A percentile compares a stretch with the other conserved stretches of the same genome.
Conservation (phyloP, 2,797 vertebrate genomes). For the Notolabrus celidotus region DNA sequence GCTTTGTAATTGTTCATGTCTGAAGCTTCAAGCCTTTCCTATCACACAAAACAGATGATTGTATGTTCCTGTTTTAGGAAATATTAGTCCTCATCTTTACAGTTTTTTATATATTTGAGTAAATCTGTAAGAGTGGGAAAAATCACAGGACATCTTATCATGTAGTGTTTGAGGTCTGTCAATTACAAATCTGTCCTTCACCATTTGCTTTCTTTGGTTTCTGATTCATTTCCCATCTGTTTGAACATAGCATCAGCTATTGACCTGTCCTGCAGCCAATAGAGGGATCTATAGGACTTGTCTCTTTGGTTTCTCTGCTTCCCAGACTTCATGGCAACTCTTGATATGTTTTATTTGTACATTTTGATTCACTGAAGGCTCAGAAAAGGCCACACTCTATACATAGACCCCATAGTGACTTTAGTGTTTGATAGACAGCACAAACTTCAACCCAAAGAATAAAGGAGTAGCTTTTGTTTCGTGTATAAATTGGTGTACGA, state of each 20-base stretch:
- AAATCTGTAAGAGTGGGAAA: background rate
- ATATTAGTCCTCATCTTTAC: background rate
- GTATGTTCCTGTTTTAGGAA: background rate
- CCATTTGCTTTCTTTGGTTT: background rate
- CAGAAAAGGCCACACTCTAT: constrained; percentile 14
- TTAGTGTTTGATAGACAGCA: background rate
- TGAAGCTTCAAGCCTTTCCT: constrained; percentile 13
- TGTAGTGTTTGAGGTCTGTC: background rate
- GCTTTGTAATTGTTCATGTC: constrained; percentile 20
- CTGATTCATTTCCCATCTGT: constrained; percentile 61
- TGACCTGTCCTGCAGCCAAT: constrained; percentile 68
- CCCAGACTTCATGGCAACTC: constrained; percentile 31
- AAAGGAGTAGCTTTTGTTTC: background rate
- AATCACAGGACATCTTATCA: background rate
- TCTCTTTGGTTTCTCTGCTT: constrained; percentile 64
- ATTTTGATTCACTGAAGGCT: constrained; percentile 52
- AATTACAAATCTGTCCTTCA: constrained; percentile 1
- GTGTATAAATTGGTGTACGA: constrained; percentile 1
- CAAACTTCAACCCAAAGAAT: background rate
- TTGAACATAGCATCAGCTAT: constrained; percentile 68
- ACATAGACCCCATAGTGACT: constrained; percentile 24
- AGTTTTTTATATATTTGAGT: background rate
- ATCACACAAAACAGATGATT: background rate
- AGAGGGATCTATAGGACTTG: constrained; percentile 70
- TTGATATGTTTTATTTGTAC: constrained; percentile 47